Evolutionary conservation across 92 coral and sea anemone species (phyloP).

Genomic region (Heliopora coerulea): DNA sequence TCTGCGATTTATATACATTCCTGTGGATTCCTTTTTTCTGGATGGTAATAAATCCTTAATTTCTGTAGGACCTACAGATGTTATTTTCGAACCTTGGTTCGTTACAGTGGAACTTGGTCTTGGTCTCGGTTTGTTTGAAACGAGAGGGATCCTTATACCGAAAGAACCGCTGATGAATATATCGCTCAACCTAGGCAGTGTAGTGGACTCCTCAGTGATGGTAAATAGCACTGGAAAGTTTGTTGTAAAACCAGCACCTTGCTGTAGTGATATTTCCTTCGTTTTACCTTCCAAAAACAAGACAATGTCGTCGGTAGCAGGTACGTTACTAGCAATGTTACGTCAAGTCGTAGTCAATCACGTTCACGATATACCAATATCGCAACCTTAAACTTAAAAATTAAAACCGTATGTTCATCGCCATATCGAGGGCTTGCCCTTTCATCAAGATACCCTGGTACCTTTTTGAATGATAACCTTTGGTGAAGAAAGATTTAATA

Average conservation of each 20-base stretch:
- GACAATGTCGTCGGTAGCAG: slow-evolving; percentile 58
- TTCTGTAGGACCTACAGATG: slow-evolving; percentile 15
- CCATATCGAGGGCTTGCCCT: too few species aligned
- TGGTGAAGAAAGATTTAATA: too few species aligned
- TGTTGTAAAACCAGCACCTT: slow-evolving; percentile 65
- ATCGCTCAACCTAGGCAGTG: slow-evolving; percentile 66
- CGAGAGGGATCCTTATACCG: slow-evolving; percentile 68
- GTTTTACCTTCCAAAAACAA: slow-evolving; percentile 58
- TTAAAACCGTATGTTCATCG: too few species aligned
- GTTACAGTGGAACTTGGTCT: slow-evolving; percentile 71
- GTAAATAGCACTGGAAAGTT: slow-evolving; percentile 16
- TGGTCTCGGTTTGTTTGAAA: slow-evolving; percentile 74
- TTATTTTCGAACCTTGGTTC: slow-evolving; percentile 62
- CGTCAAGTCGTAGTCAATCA: background rate
- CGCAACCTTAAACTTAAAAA: too few species aligned
- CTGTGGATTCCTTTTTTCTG: too few species aligned
- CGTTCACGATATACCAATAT: too few species aligned
- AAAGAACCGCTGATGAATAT: slow-evolving; percentile 67
- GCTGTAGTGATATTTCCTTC: slow-evolving; percentile 70
- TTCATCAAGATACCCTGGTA: too few species aligned
- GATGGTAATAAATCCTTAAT: too few species aligned
- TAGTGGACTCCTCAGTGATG: slow-evolving; percentile 25
- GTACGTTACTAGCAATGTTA: slow-evolving; percentile 37
- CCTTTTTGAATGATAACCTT: too few species aligned
- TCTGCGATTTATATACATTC: too few species aligned